Evolutionary conservation across 2,888 invertebrate genomes (phyloP).

Genomic region (Ligdia adustata): DNA sequence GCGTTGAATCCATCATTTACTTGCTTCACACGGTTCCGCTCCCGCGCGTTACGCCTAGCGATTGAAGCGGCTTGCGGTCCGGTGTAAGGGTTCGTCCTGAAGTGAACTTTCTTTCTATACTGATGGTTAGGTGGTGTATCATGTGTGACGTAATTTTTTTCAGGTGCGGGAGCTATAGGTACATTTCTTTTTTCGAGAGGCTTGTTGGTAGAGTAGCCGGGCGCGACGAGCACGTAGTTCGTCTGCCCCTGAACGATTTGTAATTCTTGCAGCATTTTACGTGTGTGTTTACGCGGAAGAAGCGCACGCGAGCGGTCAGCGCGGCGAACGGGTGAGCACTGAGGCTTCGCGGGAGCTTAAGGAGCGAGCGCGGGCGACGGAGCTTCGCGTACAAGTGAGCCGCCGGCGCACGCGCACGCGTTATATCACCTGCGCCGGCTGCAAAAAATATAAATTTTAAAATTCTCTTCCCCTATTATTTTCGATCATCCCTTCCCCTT

Average conservation of each 20-base stretch:
- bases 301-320: conserved; percentile 63
- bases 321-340: conserved; percentile 69
- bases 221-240: conserved; percentile 86
- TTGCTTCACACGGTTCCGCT: conserved; percentile 97
- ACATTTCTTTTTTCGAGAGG: conserved; percentile 79
- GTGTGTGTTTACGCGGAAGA: conserved; percentile 63
- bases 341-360: conserved; percentile 62
- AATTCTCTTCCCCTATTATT: conserved; percentile 84
- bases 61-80: conserved; percentile 93
- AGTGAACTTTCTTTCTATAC: conserved; percentile 90
- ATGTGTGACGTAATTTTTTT: conserved; percentile 80
- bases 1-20: conserved; percentile 97
- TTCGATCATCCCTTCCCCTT: conserved; percentile 82
- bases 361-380: conserved; percentile 63
- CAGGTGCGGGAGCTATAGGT: conserved; percentile 84
- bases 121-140: conserved; percentile 82
- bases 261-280: conserved; percentile 77
- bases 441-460: conserved; percentile 83
- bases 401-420: conserved; percentile 79
- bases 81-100: conserved; percentile 84
- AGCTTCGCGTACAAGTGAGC: conserved; percentile 79
- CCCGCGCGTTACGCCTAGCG: conserved; percentile 95
- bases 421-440: conserved; percentile 84
- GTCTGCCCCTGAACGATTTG: conserved; percentile 82
- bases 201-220: conserved; percentile 72